A percentile compares a stretch with the other conserved stretches of the same genome.
Conservation (phyloP, 1,140 invertebrate species). For the Agraylea sexmaculata region DNA sequence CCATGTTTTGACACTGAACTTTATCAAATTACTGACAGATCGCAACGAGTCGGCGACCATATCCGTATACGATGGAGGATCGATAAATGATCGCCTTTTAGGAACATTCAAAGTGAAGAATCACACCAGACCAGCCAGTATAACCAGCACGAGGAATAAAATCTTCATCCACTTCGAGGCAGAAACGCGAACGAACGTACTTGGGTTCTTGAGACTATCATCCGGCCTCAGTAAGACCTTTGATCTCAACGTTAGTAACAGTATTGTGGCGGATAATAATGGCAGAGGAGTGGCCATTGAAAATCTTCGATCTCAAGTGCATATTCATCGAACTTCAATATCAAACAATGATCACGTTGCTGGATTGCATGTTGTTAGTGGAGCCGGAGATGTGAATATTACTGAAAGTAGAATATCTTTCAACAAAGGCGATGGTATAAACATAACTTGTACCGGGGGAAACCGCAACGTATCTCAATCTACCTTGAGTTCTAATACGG, state of each 20-base stretch:
- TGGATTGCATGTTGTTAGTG: slow-evolving; percentile 73
- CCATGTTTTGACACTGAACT: slow-evolving; percentile 72
- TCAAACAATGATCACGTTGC: slow-evolving; percentile 79
- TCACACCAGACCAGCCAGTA: slow-evolving; percentile 70
- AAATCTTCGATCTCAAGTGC: slow-evolving; percentile 67
- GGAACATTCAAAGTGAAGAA: slow-evolving; percentile 59
- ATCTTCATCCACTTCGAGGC: slow-evolving; percentile 66
- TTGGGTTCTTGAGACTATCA: slow-evolving; percentile 62
- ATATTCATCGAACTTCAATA: slow-evolving; percentile 70
- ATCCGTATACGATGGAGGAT: slow-evolving; percentile 67
- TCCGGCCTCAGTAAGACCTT: slow-evolving; percentile 70
- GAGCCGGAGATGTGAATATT: slow-evolving; percentile 86
- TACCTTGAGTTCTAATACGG: slow-evolving; percentile 65
- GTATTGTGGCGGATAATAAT: slow-evolving; percentile 76
- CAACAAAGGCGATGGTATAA: slow-evolving; percentile 85
- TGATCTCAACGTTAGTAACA: slow-evolving; percentile 79
- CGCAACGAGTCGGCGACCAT: slow-evolving; percentile 60
- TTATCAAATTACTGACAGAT: slow-evolving; percentile 64
- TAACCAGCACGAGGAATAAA: slow-evolving; percentile 64
- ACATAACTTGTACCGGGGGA: slow-evolving; percentile 86
- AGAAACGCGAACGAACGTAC: slow-evolving; percentile 51
- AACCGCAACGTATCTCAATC: slow-evolving; percentile 77
- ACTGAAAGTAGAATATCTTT: slow-evolving; percentile 79
- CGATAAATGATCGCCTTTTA: slow-evolving; percentile 53
- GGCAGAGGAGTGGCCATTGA: slow-evolving; percentile 84